Evolutionary conservation across 2,797 vertebrate genomes (phyloP).

Genomic region (Melanotaenia maccullochi): DNA sequence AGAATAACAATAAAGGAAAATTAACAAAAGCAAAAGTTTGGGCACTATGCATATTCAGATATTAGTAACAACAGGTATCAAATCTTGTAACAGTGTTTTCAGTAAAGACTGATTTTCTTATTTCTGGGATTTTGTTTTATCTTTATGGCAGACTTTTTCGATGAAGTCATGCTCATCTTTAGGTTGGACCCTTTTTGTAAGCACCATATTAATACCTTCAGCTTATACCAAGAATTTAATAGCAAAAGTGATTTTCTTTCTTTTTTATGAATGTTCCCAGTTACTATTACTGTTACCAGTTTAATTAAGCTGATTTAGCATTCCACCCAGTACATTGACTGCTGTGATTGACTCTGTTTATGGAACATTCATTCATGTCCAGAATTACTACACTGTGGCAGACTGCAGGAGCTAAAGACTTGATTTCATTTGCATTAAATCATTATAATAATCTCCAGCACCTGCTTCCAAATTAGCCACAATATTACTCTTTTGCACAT

Average conservation of each 20-base stretch:
- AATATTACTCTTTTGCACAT: conserved; percentile 65
- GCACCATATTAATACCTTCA: no score
- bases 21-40: background rate
- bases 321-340: background rate
- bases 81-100: background rate
- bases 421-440: conserved; percentile 76
- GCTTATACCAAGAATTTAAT: no score
- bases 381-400: conserved; percentile 57
- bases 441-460: conserved; percentile 67
- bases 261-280: background rate
- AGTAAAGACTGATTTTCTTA: background rate
- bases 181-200: no score
- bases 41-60: background rate
- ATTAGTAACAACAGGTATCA: background rate
- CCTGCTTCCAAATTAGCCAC: conserved; percentile 79
- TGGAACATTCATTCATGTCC: conserved; percentile 34
- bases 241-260: no score
- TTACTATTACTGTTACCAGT: background rate
- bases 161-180: no score
- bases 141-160: background rate
- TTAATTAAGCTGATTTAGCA: conserved; percentile 2
- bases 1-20: background rate
- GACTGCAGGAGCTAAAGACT: conserved; percentile 40
- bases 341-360: conserved; percentile 15
- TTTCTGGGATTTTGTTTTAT: background rate